A percentile compares a stretch with the other conserved stretches of the same genome.
Conservation (phyloP, 2,797 vertebrate species). For the Cirrhinus molitorella region DNA sequence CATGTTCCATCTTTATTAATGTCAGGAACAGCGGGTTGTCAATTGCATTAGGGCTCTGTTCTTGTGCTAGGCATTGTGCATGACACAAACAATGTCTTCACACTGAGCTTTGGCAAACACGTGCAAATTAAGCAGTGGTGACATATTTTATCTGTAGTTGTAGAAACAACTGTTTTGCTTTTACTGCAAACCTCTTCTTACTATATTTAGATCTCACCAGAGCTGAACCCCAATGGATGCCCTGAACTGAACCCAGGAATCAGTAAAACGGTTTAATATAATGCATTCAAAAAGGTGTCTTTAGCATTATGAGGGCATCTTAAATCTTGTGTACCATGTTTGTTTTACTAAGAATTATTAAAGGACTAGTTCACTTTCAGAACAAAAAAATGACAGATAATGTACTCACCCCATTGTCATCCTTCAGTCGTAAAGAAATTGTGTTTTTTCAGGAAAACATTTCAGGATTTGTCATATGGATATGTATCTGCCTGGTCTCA, state of each 20-base stretch:
- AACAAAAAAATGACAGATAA: no score
- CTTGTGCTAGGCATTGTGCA: conserved; percentile 63
- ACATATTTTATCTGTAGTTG: conserved; percentile 28
- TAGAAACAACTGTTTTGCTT: conserved; percentile 1
- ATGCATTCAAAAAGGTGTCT: neutral
- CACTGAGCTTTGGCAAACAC: conserved; percentile 54
- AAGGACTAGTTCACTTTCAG: no score
- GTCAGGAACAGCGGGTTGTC: conserved; percentile 78
- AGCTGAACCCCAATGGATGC: neutral
- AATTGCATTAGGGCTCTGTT: conserved; percentile 72
- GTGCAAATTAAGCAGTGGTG: conserved; percentile 43
- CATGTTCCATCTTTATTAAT: conserved; percentile 84
- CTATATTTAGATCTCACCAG: conserved; percentile 6
- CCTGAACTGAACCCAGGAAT: neutral
- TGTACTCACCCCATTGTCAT: no score
- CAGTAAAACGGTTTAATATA: neutral
- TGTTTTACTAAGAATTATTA: no score
- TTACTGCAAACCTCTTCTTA: neutral
- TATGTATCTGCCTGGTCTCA: no score
- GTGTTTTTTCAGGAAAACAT: no score
- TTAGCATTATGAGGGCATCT: no score
- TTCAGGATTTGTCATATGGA: no score
- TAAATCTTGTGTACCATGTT: no score
- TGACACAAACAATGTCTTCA: conserved; percentile 72
- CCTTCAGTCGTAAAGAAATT: no score